These are phyloP conservation scores for Tipula helvola DNA, from an alignment of 2,888 invertebrate genomes.

Conservation along the genomic window DNA sequence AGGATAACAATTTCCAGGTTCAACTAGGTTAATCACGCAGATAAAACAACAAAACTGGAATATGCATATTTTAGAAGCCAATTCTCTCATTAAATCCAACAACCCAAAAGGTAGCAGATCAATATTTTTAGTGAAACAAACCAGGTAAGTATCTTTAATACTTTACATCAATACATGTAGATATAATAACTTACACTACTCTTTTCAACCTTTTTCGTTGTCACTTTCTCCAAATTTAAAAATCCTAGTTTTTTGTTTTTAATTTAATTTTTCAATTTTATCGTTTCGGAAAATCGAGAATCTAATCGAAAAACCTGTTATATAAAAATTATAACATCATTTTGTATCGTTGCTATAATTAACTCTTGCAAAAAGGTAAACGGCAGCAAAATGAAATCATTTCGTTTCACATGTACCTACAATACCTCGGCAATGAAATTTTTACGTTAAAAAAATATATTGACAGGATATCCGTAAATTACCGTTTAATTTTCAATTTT, in stretches of 20 bases:
- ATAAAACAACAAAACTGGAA: too few relatives aligned
- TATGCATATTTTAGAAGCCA: too few relatives aligned
- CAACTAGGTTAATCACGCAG: too few relatives aligned
- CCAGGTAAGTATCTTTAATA: too few relatives aligned
- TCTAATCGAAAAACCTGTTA: not conserved
- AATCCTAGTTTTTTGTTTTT: not conserved
- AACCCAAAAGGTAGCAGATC: too few relatives aligned
- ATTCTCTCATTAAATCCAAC: too few relatives aligned
- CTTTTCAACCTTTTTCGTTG: not conserved
- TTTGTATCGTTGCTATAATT: not conserved
- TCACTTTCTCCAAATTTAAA: not conserved
- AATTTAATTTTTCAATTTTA: not conserved
- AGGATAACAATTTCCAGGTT: too few relatives aligned
- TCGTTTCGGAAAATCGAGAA: not conserved
- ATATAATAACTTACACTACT: too few relatives aligned
- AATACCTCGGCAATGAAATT: not conserved
- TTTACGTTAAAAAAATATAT: not conserved
- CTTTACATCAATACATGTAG: too few relatives aligned
- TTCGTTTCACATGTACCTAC: not conserved
- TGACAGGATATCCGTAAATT: constrained; percentile 4
- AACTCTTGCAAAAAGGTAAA: not conserved
- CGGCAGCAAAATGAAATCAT: not conserved
- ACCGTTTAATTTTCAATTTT: not conserved
- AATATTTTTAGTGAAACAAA: too few relatives aligned
- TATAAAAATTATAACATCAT: not conserved